Percentiles rank a stretch among this genome's conserved stretches.
Evolutionary conservation across 2,888 invertebrate genomes (phyloP).

Genomic region (Hypercompe scribonia): DNA sequence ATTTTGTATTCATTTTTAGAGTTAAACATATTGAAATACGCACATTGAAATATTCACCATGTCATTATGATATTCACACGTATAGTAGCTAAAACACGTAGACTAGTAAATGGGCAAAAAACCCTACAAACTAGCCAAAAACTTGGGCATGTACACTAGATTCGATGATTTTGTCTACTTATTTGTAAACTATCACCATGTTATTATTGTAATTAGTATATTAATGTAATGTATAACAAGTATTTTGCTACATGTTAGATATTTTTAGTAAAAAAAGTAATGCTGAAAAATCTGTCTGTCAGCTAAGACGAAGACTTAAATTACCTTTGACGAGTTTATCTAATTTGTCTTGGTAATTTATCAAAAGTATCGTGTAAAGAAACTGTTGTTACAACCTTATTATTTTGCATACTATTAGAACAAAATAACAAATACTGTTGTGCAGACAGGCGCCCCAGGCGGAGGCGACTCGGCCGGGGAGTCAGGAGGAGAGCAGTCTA

Average conservation of each 20-base stretch:
- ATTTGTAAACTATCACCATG: too few relatives aligned
- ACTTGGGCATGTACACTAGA: not conserved
- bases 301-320: not conserved
- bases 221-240: not conserved
- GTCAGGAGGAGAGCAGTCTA: slow-evolving; percentile 65
- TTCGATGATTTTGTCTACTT: not conserved
- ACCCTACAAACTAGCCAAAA: not conserved
- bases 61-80: not conserved
- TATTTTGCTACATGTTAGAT: not conserved
- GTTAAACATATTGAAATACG: not conserved
- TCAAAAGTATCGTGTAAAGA: not conserved
- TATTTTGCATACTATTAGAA: not conserved
- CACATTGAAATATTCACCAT: not conserved
- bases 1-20: not conserved
- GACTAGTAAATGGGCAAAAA: not conserved
- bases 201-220: too few relatives aligned
- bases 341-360: not conserved
- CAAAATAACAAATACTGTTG: slow-evolving; percentile 42
- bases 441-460: slow-evolving; percentile 76
- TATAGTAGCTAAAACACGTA: not conserved
- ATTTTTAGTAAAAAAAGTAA: not conserved
- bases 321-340: not conserved
- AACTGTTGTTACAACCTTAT: too few relatives aligned
- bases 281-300: not conserved
- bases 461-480: slow-evolving; percentile 63